phyloP scores from a whole-genome alignment of 2,113 vertebrate species.

The Glaucomys volans region DNA sequence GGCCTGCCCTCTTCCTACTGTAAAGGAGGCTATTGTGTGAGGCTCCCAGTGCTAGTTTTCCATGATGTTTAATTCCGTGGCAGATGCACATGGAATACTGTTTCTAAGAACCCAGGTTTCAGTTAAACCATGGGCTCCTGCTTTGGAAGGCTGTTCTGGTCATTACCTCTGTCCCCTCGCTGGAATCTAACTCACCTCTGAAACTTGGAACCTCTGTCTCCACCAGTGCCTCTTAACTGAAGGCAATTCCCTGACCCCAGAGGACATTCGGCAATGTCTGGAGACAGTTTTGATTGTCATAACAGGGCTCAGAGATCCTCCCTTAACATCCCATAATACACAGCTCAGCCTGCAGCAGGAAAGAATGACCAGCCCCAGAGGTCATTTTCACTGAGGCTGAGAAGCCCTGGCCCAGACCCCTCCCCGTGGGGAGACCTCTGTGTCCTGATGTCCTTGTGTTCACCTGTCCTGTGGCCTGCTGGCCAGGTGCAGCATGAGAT shows the following conservation, averaged over 20 bases:
- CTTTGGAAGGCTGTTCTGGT: neutral
- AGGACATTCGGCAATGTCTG: neutral
- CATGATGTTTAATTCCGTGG: neutral
- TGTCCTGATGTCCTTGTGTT: neutral
- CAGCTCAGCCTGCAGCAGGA: neutral
- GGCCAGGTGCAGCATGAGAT: neutral
- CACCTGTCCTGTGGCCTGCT: neutral
- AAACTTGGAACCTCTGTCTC: neutral
- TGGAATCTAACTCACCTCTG: neutral
- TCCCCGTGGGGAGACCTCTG: neutral
- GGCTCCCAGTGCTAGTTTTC: neutral
- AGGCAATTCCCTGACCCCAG: neutral
- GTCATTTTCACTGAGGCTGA: neutral
- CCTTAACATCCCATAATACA: accelerated
- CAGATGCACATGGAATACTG: neutral
- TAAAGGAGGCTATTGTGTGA: neutral
- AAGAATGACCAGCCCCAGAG: neutral
- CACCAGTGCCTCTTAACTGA: neutral
- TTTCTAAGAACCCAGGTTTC: neutral
- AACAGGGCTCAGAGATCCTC: neutral
- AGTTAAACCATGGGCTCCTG: neutral
- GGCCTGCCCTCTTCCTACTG: neutral
- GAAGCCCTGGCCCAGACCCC: neutral
- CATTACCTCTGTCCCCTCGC: neutral
- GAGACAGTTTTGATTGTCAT: neutral